A percentile compares a stretch with the other conserved stretches of the same genome.
phyloP scores from a whole-genome alignment of 2,888 invertebrate species.

The Buathra laborator region DNA sequence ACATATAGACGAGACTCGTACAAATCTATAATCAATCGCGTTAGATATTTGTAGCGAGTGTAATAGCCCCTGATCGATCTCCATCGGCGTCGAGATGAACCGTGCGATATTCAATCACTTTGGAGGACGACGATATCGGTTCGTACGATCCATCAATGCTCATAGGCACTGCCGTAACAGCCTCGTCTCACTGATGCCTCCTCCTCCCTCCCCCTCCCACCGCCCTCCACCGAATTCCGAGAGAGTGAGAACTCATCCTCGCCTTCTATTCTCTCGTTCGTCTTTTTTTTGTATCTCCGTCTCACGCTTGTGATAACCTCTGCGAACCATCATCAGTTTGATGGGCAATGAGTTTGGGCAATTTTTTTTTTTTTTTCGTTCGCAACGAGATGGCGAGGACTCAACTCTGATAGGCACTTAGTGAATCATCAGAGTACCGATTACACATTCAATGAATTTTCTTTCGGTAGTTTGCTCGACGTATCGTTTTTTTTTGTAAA shows the following conservation, averaged over 20 bases:
- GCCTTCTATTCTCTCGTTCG: conserved; percentile 6
- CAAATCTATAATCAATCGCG: conserved; percentile 74
- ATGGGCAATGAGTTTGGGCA: neutral
- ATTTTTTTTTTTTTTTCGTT: neutral
- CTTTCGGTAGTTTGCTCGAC: neutral
- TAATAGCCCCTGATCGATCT: conserved; percentile 80
- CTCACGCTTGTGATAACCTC: neutral
- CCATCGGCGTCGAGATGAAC: conserved; percentile 81
- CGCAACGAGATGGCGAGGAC: neutral
- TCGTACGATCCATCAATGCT: conserved; percentile 79
- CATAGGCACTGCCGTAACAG: conserved; percentile 62
- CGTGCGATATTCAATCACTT: conserved; percentile 81
- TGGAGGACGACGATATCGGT: conserved; percentile 77
- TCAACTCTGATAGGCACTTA: neutral
- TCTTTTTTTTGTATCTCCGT: neutral
- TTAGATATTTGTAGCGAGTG: conserved; percentile 77
- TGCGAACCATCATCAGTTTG: neutral
- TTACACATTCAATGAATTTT: neutral
- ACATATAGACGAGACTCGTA: conserved; percentile 23
- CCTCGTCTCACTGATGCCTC: conserved; percentile 65
- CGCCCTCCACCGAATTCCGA: conserved; percentile 38
- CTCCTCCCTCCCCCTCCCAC: conserved; percentile 53
- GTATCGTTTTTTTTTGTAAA: neutral
- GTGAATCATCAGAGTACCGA: neutral
- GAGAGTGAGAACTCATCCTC: conserved; percentile 30